A percentile compares a stretch with the other conserved stretches of the same genome.
Conservation (phyloP, 2,888 invertebrate species). For the Tuberolachnus salignus region DNA sequence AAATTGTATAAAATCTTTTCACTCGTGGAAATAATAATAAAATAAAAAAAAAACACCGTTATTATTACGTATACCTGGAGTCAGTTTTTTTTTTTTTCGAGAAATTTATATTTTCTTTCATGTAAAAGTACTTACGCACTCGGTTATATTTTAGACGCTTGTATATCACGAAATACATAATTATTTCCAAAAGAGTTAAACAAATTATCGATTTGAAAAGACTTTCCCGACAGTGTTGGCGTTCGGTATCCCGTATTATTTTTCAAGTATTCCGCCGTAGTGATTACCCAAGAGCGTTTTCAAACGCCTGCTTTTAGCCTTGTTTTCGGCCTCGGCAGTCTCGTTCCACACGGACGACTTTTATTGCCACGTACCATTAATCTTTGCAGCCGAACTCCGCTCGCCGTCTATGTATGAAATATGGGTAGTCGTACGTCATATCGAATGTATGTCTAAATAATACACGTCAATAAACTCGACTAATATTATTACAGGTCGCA, state of each 20-base stretch:
- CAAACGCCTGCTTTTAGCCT: conserved; percentile 41
- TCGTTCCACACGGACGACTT: conserved; percentile 37
- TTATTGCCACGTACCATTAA: conserved; percentile 43
- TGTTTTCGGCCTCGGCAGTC: conserved; percentile 23
- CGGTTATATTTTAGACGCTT: too few species aligned
- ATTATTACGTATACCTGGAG: background rate
- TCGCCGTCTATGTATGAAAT: conserved; percentile 16
- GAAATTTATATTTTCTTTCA: too few species aligned
- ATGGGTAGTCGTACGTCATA: background rate
- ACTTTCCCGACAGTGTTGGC: background rate
- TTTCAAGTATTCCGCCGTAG: background rate
- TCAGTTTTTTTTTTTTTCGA: too few species aligned
- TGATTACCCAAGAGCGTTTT: conserved; percentile 26
- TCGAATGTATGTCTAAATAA: conserved; percentile 2
- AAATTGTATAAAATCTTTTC: background rate
- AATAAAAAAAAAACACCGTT: too few species aligned
- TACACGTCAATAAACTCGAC: background rate
- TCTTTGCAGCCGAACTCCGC: conserved; percentile 14
- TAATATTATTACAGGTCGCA: background rate
- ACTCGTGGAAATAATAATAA: background rate
- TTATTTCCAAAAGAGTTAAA: too few species aligned
- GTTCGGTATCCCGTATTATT: background rate
- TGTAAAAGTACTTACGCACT: too few species aligned
- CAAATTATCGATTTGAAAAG: conserved; percentile 25
- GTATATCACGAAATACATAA: too few species aligned